Base-by-base conservation (phyloP, 1,140 invertebrate species). In the Zaprionus vittiger region DNA sequence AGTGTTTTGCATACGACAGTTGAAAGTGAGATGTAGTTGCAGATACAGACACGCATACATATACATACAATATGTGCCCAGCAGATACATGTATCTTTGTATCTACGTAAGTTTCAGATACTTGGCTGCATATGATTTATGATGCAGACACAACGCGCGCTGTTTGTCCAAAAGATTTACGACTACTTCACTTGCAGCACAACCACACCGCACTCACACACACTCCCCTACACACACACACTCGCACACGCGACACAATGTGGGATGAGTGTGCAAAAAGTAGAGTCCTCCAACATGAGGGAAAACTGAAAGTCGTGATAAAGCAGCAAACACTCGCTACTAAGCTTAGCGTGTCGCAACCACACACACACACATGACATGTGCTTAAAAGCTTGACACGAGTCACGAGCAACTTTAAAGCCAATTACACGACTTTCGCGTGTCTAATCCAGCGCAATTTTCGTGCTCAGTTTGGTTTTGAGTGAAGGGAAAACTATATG, bases 121-220 rank as follows among this genome's bases (percentile, higher is more conserved):
- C 74, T 89, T 84, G 80, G 75, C 84, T 87, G 84, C 84, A 87
- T 87, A 87, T 89, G 84, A 87, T 87, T 87, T 87, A 87, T 81
- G 85, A 49, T 63, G 70, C 84, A 81, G 85, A 89, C 83, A 76
- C 34, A 68, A 66, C 34, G 70, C 61, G 28, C 52, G 54, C 26
- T 70, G 56, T 65, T 72, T 72, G 74, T 41, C 26, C 64, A 70
- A 81, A 79, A 87, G 84, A 87, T 87, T 84, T 87, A 87, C 84
- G 84, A 90, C 78, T 83, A 67, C 52, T 87, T 83, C 67, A 75
- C 72, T 59, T 52, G 70, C 54, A 72, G 59, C 67, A 44, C 41
- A 41, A 17, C 41, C n/a, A 44, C 41, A 47, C 2, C 41, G 41
- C 63, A 77, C 79, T 77, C 75, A 63, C 56, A 69, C 56, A 69